Evolutionary conservation across 1,140 invertebrate genomes (phyloP).

Genomic region (Anastrepha obliqua): DNA sequence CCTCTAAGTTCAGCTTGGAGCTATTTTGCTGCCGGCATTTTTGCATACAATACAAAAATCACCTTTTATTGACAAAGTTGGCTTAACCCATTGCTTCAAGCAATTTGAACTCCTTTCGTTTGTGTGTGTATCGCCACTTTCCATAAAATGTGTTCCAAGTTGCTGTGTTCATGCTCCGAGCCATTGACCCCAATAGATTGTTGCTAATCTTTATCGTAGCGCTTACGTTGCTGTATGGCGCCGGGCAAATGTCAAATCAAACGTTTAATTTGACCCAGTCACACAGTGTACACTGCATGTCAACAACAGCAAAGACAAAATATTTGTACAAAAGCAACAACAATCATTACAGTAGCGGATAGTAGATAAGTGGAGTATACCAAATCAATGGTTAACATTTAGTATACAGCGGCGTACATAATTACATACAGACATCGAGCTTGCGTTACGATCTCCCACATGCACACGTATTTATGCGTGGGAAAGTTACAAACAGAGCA

Average conservation of each 20-base stretch:
- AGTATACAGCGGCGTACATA: not conserved
- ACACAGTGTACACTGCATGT: not conserved
- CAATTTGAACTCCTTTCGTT: too few relatives aligned
- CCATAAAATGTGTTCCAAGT: too few relatives aligned
- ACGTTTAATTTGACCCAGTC: constrained; percentile 37
- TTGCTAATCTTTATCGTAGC: not conserved
- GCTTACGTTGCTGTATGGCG: not conserved
- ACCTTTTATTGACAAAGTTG: too few relatives aligned
- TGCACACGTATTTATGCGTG: not conserved
- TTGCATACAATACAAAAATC: too few relatives aligned
- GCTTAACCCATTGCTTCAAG: too few relatives aligned
- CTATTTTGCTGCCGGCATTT: too few relatives aligned
- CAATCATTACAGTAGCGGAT: not conserved
- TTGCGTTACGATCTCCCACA: too few relatives aligned
- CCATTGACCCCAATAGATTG: not conserved
- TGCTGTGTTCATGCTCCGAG: not conserved
- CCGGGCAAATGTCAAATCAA: not conserved
- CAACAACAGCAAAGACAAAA: constrained; percentile 52
- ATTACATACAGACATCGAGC: too few relatives aligned
- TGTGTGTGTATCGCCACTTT: too few relatives aligned
- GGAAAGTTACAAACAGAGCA: constrained; percentile 50
- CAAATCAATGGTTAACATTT: not conserved
- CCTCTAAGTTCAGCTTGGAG: too few relatives aligned
- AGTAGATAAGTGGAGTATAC: not conserved
- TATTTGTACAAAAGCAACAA: not conserved